A percentile compares a stretch with the other conserved stretches of the same genome.
Conservation (phyloP, 2,113 vertebrate genomes). For the Mesoclemmys tuberculata region DNA sequence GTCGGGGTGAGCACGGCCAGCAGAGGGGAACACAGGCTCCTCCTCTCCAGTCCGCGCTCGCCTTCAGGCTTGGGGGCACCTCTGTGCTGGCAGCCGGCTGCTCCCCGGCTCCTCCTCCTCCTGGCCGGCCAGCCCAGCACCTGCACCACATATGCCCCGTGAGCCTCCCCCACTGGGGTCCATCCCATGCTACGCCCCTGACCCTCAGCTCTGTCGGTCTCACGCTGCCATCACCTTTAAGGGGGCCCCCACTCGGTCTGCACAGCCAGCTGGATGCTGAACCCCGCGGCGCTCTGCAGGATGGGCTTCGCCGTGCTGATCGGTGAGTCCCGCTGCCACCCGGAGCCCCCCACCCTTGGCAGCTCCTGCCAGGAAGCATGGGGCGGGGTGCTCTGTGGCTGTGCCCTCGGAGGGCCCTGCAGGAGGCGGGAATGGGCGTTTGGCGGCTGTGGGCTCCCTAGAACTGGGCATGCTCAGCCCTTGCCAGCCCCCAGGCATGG, state of each 20-base stretch:
- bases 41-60: not conserved
- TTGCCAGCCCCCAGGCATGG: no score
- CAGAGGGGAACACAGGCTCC: no score
- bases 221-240: slow-evolving; percentile 28
- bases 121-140: not conserved
- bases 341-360: no score
- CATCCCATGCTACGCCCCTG: fast-evolving
- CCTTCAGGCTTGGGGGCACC: not conserved
- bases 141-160: not conserved
- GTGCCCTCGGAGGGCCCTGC: not conserved
- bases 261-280: slow-evolving; percentile 89
- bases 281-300: slow-evolving; percentile 84
- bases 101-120: not conserved
- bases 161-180: not conserved
- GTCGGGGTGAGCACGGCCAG: not conserved
- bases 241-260: slow-evolving; percentile 93
- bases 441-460: not conserved
- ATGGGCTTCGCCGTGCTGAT: slow-evolving; percentile 90
- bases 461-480: no score
- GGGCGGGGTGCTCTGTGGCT: not conserved
- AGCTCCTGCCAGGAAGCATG: not conserved
- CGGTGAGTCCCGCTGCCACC: slow-evolving; percentile 77
- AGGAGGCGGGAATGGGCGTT: not conserved
- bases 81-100: not conserved
- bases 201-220: not conserved